phyloP scores from a whole-genome alignment of 2,797 vertebrate species.

The Urocyon cinereoargenteus region DNA sequence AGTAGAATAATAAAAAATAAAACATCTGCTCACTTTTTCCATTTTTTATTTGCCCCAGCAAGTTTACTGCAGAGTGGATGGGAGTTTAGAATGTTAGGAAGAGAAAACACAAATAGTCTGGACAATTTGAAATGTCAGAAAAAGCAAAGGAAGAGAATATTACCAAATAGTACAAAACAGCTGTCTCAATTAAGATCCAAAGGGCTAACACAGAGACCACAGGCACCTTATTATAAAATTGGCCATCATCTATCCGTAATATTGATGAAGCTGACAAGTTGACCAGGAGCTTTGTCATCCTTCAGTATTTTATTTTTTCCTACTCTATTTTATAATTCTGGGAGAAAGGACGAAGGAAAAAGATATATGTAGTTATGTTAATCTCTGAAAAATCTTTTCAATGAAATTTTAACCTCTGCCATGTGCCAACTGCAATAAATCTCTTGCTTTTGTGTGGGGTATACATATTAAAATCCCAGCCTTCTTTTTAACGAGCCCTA shows the following conservation, averaged over 20 bases:
- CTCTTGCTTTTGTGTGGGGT: slow-evolving; percentile 48
- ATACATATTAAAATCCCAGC: slow-evolving; percentile 56
- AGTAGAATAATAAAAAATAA: slow-evolving; percentile 19
- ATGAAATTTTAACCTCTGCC: slow-evolving; percentile 49
- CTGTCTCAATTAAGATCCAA: background rate
- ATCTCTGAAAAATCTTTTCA: slow-evolving; percentile 44
- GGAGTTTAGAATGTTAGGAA: background rate
- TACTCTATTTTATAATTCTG: background rate
- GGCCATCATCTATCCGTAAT: background rate
- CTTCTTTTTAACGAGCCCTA: slow-evolving; percentile 43
- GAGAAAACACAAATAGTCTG: background rate
- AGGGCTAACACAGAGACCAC: background rate
- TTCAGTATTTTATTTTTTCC: background rate
- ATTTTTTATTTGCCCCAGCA: background rate
- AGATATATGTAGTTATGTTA: background rate
- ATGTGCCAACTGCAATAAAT: background rate
- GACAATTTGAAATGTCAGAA: background rate
- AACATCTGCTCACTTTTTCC: background rate
- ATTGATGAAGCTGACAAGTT: background rate
- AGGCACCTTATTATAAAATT: background rate
- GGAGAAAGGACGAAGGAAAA: background rate
- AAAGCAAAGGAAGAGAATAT: background rate
- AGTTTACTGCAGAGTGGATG: background rate
- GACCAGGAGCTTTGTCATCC: background rate
- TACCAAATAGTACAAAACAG: background rate